These are phyloP conservation scores for Myotis myotis DNA, from an alignment of 2,797 vertebrate species.

Conservation along the genomic window DNA sequence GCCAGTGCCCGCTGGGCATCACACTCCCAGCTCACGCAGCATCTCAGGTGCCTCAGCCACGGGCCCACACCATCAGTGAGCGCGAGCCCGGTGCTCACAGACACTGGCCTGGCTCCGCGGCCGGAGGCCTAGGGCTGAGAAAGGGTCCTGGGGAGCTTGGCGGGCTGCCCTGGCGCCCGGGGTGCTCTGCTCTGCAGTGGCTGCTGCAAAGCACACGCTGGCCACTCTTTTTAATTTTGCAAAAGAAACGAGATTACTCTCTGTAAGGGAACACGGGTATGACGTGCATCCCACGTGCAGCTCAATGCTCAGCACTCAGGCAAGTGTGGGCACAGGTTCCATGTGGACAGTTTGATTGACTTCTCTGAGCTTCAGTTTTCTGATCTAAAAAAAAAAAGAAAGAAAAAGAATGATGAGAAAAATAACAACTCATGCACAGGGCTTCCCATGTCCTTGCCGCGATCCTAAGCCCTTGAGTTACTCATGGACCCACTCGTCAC, in stretches of 20 bases:
- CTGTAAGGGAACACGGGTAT: too few species aligned
- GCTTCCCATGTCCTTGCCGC: neutral
- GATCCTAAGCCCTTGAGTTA: neutral
- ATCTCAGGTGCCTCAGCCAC: too few species aligned
- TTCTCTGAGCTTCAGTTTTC: neutral
- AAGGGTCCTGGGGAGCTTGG: neutral
- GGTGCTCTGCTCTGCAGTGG: neutral
- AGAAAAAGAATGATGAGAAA: neutral
- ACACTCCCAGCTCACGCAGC: neutral
- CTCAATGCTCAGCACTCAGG: too few species aligned
- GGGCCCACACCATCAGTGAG: too few species aligned
- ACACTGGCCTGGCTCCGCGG: too few species aligned
- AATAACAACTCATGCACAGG: neutral
- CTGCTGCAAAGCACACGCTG: neutral
- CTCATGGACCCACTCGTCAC: neutral
- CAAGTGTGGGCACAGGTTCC: too few species aligned
- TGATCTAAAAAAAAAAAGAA: neutral
- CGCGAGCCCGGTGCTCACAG: too few species aligned
- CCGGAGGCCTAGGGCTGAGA: too few species aligned
- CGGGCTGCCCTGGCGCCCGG: too few species aligned
- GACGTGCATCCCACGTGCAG: too few species aligned
- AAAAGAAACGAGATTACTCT: neutral
- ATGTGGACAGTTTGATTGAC: neutral
- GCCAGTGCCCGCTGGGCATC: too few species aligned
- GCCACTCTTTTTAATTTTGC: neutral